phyloP scores from a whole-genome alignment of 1,140 invertebrate genomes.

The Achatina immaculata region DNA sequence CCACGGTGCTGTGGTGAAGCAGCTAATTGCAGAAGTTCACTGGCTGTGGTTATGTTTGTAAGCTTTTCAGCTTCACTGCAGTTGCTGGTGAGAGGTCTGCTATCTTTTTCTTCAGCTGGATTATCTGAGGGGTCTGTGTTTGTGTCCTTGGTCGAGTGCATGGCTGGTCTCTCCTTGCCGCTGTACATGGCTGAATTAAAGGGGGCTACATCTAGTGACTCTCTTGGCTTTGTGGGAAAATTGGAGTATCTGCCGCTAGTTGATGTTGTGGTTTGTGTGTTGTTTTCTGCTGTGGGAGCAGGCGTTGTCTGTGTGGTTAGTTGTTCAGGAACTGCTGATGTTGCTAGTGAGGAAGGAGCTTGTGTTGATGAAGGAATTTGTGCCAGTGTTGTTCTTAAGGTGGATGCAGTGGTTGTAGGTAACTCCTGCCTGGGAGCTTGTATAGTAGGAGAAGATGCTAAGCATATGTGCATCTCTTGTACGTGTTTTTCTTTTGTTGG shows the following conservation, averaged over 20 bases:
- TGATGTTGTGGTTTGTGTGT: neutral
- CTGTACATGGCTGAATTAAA: constrained; percentile 19
- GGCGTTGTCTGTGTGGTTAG: neutral
- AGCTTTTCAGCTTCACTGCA: neutral
- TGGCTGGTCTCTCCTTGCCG: neutral
- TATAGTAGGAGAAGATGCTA: neutral
- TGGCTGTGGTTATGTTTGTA: neutral
- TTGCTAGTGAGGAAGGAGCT: neutral
- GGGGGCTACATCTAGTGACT: constrained; percentile 1
- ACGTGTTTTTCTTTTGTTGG: neutral
- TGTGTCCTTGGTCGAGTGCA: neutral
- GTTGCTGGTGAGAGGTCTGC: neutral
- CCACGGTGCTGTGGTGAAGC: neutral
- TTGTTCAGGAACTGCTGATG: neutral
- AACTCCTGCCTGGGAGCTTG: neutral
- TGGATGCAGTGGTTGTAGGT: neutral
- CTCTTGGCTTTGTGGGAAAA: neutral
- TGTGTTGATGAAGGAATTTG: neutral
- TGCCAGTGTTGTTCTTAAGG: neutral
- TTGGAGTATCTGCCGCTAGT: constrained; percentile 10
- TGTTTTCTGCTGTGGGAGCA: neutral
- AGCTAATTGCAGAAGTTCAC: neutral
- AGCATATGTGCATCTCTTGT: neutral
- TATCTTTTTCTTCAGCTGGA: neutral
- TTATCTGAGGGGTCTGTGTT: neutral